Percentiles rank a stretch among this genome's conserved stretches.
Evolutionary conservation across 2,888 invertebrate species (phyloP).

Genomic region (Corythucha ciliata): DNA sequence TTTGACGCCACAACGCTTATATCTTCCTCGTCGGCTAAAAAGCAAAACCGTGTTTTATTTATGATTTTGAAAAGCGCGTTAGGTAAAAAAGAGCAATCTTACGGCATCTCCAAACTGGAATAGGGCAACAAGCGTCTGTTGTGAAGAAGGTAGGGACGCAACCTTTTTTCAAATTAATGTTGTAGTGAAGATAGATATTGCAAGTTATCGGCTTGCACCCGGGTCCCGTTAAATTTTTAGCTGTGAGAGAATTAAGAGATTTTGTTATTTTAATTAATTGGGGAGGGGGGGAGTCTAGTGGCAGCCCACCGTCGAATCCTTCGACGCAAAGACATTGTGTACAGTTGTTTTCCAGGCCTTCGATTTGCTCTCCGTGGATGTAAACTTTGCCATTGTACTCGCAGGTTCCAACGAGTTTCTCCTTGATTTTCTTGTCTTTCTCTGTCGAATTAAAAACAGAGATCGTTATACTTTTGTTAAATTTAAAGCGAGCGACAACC

Average conservation of each 20-base stretch:
- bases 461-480: too few relatives aligned
- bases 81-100: too few relatives aligned
- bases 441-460: too few relatives aligned
- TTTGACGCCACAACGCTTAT: too few relatives aligned
- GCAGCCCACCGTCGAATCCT: conserved; percentile 34
- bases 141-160: conserved; percentile 35
- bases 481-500: too few relatives aligned
- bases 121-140: conserved; percentile 18
- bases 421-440: too few relatives aligned
- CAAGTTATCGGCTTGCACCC: conserved; percentile 30
- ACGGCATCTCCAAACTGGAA: conserved; percentile 22
- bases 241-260: conserved; percentile 23
- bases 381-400: conserved; percentile 28
- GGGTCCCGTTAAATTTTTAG: conserved; percentile 29
- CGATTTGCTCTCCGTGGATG: conserved; percentile 32
- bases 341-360: conserved; percentile 32
- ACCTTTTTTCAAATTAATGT: conserved; percentile 29
- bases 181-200: conserved; percentile 29
- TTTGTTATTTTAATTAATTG: neutral
- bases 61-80: too few relatives aligned
- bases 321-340: conserved; percentile 31
- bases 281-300: neutral
- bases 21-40: too few relatives aligned
- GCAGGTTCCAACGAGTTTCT: too few relatives aligned
- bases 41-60: too few relatives aligned